A percentile compares a stretch with the other conserved stretches of the same genome.
Conservation (phyloP, 1,140 invertebrate species). For the Pinna nobilis region DNA sequence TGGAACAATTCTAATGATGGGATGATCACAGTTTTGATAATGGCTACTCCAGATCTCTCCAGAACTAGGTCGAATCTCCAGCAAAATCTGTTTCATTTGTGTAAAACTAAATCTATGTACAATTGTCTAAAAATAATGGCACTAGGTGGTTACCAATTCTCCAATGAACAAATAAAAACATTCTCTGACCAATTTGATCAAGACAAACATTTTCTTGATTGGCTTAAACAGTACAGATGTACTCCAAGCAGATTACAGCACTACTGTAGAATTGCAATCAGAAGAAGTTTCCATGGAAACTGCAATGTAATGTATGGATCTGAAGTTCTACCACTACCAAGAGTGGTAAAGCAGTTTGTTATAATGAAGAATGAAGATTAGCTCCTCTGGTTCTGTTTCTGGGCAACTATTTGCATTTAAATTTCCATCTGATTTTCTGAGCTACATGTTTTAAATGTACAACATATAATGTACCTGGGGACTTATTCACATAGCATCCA, state of each 20-base stretch:
- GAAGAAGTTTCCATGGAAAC: slow-evolving; percentile 25
- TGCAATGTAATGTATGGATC: slow-evolving; percentile 36
- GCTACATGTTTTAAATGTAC: no score
- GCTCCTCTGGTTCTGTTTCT: no score
- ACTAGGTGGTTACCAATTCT: neutral
- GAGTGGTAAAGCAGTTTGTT: slow-evolving; percentile 16
- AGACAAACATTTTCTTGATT: slow-evolving; percentile 22
- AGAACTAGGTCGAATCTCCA: slow-evolving; percentile 15
- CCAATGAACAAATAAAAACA: neutral
- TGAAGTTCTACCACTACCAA: slow-evolving; percentile 19
- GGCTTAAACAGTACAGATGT: slow-evolving; percentile 23
- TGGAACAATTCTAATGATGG: slow-evolving; percentile 25
- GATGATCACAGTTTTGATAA: slow-evolving; percentile 22
- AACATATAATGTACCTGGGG: no score
- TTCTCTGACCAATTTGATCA: slow-evolving; percentile 9
- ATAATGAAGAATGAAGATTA: slow-evolving; percentile 13
- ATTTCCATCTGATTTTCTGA: no score
- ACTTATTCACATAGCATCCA: no score
- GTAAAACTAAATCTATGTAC: slow-evolving; percentile 16
- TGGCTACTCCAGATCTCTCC: slow-evolving; percentile 22
- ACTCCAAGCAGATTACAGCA: slow-evolving; percentile 8
- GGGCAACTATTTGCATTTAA: no score
- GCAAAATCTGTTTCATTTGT: slow-evolving; percentile 12
- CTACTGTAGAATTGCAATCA: slow-evolving; percentile 19
- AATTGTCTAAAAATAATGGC: slow-evolving; percentile 1